These are phyloP conservation scores for Ammodramus savannarum DNA, from an alignment of 2,113 vertebrate genomes.

Conservation along the genomic window DNA sequence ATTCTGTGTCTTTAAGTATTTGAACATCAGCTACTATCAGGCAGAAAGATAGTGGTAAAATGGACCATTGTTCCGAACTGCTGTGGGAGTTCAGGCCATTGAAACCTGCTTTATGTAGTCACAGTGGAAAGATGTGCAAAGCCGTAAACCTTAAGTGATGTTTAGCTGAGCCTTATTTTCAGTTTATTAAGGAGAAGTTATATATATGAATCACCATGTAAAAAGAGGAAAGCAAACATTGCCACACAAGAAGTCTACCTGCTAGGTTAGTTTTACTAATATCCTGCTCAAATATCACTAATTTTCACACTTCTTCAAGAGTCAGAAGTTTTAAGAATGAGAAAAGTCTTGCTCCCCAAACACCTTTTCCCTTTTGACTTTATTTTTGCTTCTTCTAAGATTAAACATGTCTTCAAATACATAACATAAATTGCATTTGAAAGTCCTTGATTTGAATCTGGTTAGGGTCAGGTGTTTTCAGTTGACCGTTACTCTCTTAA, in stretches of 20 bases:
- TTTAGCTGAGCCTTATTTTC: not conserved
- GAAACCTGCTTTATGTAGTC: not conserved
- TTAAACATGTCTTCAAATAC: not conserved
- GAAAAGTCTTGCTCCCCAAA: not conserved
- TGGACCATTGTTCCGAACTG: not conserved
- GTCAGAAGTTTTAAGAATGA: not conserved
- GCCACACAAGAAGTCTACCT: not conserved
- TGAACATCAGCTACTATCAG: not conserved
- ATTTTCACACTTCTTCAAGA: not conserved
- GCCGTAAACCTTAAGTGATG: not conserved
- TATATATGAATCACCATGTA: not conserved
- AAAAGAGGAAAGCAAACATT: not conserved
- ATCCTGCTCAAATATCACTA: not conserved
- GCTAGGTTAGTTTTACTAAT: not conserved
- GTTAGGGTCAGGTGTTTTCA: not conserved
- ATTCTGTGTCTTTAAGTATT: not conserved
- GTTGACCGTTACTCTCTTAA: not conserved
- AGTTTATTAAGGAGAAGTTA: not conserved
- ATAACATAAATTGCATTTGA: not conserved
- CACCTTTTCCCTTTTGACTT: not conserved
- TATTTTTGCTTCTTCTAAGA: not conserved
- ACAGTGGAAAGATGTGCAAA: not conserved
- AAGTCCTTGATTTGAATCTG: not conserved
- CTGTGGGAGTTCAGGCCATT: not conserved
- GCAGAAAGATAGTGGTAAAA: not conserved